phyloP scores from a whole-genome alignment of 2,888 invertebrate genomes.

The Sesamia inferens region DNA sequence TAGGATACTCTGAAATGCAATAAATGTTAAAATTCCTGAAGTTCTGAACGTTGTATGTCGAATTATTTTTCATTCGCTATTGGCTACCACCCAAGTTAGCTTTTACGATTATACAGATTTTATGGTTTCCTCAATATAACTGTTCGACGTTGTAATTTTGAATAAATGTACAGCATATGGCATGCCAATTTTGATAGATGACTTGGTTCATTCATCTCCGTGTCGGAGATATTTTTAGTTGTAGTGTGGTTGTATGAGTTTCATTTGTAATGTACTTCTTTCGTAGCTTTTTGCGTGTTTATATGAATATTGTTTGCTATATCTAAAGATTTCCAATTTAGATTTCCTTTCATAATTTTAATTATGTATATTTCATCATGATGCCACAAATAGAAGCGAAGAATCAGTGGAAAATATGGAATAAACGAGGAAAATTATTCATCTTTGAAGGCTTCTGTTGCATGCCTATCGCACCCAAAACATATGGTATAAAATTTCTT shows the following conservation, averaged over 20 bases:
- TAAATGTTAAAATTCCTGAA: constrained; percentile 61
- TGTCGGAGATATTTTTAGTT: constrained; percentile 42
- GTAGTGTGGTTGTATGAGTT: constrained; percentile 2
- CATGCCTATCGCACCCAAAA: too few relatives aligned
- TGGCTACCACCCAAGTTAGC: constrained; percentile 85
- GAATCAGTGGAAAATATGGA: too few relatives aligned
- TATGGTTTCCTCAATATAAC: constrained; percentile 88
- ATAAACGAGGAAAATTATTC: too few relatives aligned
- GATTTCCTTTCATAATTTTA: neutral
- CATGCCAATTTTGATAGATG: constrained; percentile 60
- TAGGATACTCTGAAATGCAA: constrained; percentile 64
- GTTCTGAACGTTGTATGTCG: constrained; percentile 72
- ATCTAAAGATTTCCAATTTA: neutral
- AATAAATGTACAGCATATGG: constrained; percentile 57
- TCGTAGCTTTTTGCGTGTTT: neutral
- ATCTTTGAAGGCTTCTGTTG: too few relatives aligned
- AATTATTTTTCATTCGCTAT: constrained; percentile 87
- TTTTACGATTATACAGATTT: constrained; percentile 88
- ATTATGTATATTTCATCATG: neutral
- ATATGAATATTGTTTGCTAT: neutral
- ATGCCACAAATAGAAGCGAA: too few relatives aligned
- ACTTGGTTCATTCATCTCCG: constrained; percentile 50
- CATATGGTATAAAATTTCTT: too few relatives aligned
- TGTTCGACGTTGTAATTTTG: constrained; percentile 80
- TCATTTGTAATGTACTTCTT: neutral